Evolutionary conservation across 2,113 vertebrate species (phyloP).

Genomic region (Prochilodus magdalenae): DNA sequence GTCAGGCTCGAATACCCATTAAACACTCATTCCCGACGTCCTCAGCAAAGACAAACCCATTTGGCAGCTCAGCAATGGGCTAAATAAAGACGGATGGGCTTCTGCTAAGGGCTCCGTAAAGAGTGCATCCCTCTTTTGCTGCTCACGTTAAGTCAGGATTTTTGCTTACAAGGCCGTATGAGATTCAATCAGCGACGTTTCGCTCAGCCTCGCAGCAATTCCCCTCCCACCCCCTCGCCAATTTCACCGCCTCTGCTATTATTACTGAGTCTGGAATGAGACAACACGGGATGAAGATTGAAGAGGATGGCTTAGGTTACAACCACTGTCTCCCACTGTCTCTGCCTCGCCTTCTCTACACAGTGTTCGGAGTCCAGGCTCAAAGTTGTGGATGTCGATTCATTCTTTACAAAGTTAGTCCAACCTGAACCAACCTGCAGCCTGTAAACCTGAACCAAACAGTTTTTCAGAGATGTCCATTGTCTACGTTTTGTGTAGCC

Average conservation of each 20-base stretch:
- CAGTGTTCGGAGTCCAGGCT: background rate
- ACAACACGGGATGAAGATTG: slow-evolving; percentile 23
- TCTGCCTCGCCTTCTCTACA: background rate
- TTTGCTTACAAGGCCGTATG: slow-evolving; percentile 50
- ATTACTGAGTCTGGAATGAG: slow-evolving; percentile 38
- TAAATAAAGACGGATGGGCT: slow-evolving; percentile 9
- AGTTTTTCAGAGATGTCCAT: background rate
- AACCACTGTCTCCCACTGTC: background rate
- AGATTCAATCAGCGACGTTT: slow-evolving; percentile 29
- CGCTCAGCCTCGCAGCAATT: slow-evolving; percentile 23
- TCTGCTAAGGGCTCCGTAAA: slow-evolving; percentile 4
- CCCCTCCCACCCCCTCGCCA: slow-evolving; percentile 7
- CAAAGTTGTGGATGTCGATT: no score
- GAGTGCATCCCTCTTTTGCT: background rate
- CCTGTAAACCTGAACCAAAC: no score
- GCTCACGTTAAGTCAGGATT: background rate
- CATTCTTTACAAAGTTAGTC: background rate
- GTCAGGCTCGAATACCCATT: slow-evolving; percentile 8
- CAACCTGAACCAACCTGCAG: no score
- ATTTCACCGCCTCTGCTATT: slow-evolving; percentile 12
- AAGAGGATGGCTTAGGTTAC: slow-evolving; percentile 7
- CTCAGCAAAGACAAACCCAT: background rate
- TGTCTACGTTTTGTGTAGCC: background rate
- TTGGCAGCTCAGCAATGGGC: background rate
- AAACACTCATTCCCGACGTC: slow-evolving; percentile 4